A percentile compares a stretch with the other conserved stretches of the same genome.
phyloP scores from a whole-genome alignment of 2,113 vertebrate species.

The Daphoenositta chrysoptera region DNA sequence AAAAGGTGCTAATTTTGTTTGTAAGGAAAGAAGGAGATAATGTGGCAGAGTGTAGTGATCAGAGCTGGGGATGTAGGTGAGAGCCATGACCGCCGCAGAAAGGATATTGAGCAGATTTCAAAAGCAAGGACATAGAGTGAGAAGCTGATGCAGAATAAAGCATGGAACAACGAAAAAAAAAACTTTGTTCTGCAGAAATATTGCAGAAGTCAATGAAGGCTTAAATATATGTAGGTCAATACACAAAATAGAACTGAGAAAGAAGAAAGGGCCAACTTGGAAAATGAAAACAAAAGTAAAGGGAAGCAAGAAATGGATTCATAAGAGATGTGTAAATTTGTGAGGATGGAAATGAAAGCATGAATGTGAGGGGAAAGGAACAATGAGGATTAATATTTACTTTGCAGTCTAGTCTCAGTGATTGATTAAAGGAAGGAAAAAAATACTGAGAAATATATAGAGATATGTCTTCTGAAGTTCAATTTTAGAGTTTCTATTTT shows the following conservation, averaged over 20 bases:
- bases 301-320: background rate
- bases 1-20: background rate
- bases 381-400: background rate
- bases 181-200: background rate
- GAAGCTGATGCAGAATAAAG: background rate
- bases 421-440: background rate
- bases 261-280: background rate
- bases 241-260: background rate
- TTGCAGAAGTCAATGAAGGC: background rate
- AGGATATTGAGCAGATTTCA: background rate
- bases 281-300: background rate
- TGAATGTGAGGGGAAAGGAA: background rate
- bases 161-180: background rate
- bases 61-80: background rate
- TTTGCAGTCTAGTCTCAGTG: background rate
- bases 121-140: background rate
- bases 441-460: background rate
- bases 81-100: background rate
- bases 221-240: background rate
- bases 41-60: background rate
- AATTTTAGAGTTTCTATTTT: conserved; percentile 1
- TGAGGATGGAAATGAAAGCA: background rate
- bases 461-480: background rate
- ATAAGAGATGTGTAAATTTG: background rate
- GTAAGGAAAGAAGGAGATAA: background rate